phyloP scores from a whole-genome alignment of 2,888 invertebrate species.

The Perithous albicinctus region DNA sequence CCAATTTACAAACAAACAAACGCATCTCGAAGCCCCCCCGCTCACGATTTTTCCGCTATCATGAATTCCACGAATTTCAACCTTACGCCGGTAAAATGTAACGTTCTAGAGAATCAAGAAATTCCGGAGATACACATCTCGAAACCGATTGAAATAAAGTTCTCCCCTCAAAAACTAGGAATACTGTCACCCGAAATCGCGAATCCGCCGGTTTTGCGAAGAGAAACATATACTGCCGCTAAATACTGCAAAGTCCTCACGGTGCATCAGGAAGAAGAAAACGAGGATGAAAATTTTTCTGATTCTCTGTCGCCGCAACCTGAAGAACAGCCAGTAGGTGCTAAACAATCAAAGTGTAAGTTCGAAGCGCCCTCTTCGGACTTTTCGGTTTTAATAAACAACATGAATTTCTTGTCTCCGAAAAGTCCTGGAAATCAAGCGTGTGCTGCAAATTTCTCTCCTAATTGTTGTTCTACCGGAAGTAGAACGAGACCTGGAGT shows the following conservation, averaged over 20 bases:
- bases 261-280: conserved; percentile 24
- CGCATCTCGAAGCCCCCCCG: not conserved
- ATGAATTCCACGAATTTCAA: conserved; percentile 70
- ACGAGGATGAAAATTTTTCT: conserved; percentile 68
- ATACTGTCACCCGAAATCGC: conserved; percentile 56
- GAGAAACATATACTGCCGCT: conserved; percentile 75
- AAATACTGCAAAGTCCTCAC: conserved; percentile 38
- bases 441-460: conserved; percentile 66
- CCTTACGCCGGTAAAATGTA: conserved; percentile 69
- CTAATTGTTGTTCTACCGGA: conserved; percentile 71
- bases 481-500: conserved; percentile 24
- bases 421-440: conserved; percentile 47
- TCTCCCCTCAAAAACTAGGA: conserved; percentile 46
- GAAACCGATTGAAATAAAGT: conserved; percentile 7
- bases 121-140: not conserved
- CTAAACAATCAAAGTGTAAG: not conserved
- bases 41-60: conserved; percentile 70
- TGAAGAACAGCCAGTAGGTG: not conserved
- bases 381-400: conserved; percentile 77
- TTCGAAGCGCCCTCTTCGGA: conserved; percentile 60
- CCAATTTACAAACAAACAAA: not conserved
- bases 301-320: conserved; percentile 72
- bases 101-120: not conserved
- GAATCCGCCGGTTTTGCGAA: conserved; percentile 64
- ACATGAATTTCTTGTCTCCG: conserved; percentile 75